Percentiles rank a stretch among this genome's conserved stretches.
These are phyloP conservation scores for Aleiodes alternator DNA, from an alignment of 2,888 invertebrate genomes.

Conservation along the genomic window DNA sequence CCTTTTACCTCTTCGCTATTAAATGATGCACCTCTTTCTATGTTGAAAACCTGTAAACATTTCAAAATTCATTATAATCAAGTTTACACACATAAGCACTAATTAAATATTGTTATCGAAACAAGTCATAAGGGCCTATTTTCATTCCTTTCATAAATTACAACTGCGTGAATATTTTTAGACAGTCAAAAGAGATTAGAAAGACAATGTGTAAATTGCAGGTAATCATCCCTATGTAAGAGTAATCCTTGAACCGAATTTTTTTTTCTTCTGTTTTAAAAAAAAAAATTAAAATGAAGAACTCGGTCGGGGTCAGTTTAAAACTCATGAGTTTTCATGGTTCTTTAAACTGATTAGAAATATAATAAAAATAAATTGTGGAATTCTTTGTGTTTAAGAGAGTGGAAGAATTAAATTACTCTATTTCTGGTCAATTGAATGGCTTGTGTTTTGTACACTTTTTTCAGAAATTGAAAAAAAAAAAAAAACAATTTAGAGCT, in stretches of 20 bases:
- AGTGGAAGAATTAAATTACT: background rate
- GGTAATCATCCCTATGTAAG: too few species aligned
- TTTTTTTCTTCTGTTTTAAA: background rate
- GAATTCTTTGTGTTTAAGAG: background rate
- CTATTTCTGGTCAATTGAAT: background rate
- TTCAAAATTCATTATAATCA: background rate
- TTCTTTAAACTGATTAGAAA: too few species aligned
- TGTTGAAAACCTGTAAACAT: background rate
- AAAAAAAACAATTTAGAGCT: background rate
- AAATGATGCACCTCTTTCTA: too few species aligned
- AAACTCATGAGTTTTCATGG: background rate
- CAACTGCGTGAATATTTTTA: background rate
- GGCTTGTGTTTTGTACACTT: background rate
- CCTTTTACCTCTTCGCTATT: too few species aligned
- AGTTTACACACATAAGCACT: background rate
- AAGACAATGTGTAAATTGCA: too few species aligned
- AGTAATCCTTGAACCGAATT: conserved; percentile 7
- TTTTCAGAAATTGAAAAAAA: background rate
- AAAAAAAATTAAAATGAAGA: background rate
- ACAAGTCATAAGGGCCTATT: background rate
- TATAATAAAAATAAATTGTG: too few species aligned
- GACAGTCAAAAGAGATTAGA: too few species aligned
- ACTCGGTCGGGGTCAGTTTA: background rate
- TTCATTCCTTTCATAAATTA: background rate
- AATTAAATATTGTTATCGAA: conserved; percentile 10